phyloP scores from a whole-genome alignment of 2,113 vertebrate species.

The Myrmecophaga tridactyla region DNA sequence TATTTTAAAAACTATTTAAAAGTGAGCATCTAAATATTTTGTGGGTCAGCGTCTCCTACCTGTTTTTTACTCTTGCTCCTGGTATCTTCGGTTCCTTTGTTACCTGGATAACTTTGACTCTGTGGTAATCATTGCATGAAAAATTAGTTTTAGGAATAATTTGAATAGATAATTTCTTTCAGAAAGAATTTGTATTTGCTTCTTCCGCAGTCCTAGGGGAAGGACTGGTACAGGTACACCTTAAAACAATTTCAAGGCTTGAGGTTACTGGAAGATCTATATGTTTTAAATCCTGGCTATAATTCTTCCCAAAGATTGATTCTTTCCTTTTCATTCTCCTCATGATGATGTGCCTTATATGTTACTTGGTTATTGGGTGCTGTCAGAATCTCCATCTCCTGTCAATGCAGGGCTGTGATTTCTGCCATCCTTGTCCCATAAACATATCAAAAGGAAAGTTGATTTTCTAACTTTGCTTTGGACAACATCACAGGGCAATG shows the following conservation, averaged over 20 bases:
- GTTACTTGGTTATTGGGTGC: background rate
- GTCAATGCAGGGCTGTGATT: background rate
- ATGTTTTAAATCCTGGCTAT: background rate
- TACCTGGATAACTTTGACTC: background rate
- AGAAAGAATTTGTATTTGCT: background rate
- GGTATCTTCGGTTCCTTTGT: background rate
- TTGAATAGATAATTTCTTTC: background rate
- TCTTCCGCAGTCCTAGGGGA: background rate
- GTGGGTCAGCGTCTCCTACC: background rate
- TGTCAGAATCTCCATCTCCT: background rate
- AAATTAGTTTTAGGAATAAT: background rate
- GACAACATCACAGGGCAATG: background rate
- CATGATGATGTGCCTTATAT: background rate
- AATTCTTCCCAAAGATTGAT: background rate
- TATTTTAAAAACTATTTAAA: background rate
- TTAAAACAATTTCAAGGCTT: background rate
- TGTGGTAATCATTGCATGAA: background rate
- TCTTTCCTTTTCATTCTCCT: background rate
- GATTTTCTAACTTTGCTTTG: background rate
- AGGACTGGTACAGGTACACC: background rate
- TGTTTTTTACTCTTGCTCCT: background rate
- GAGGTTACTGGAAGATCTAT: background rate
- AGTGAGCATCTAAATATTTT: background rate
- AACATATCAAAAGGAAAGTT: background rate
- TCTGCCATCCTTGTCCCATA: background rate